Percentiles rank a stretch among this genome's conserved stretches.
Evolutionary conservation across 2,888 invertebrate species (phyloP).

Genomic region (Drosophila kokeensis): DNA sequence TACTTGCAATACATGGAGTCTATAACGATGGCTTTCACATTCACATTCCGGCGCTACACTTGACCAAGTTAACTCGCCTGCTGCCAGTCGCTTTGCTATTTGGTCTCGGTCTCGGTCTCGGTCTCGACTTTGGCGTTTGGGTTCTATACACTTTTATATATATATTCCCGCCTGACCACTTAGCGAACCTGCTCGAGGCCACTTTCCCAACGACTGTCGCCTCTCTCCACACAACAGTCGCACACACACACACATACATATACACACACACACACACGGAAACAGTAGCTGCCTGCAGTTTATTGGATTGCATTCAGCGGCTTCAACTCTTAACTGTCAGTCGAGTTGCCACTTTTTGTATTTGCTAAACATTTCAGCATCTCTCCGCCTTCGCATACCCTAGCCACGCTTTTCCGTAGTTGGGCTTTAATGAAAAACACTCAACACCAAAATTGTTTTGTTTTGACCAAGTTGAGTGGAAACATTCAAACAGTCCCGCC

Average conservation of each 20-base stretch:
- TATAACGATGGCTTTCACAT: constrained; percentile 70
- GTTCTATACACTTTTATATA: constrained; percentile 7
- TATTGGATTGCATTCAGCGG: constrained; percentile 66
- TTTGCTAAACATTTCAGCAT: constrained; percentile 71
- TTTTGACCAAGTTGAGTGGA: constrained; percentile 70
- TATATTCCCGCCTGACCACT: constrained; percentile 68
- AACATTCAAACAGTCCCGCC: constrained; percentile 20
- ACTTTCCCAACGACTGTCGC: constrained; percentile 57
- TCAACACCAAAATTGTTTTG: constrained; percentile 63
- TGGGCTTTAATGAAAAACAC: constrained; percentile 60
- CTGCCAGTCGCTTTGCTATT: constrained; percentile 36
- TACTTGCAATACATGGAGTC: neutral
- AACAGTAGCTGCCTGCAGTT: constrained; percentile 45
- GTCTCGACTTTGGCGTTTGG: constrained; percentile 26
- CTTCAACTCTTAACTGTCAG: constrained; percentile 44
- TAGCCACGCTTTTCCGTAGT: neutral
- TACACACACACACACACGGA: constrained; percentile 12
- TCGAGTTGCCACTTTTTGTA: constrained; percentile 43
- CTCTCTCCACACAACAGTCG: constrained; percentile 19
- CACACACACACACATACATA: constrained; percentile 20
- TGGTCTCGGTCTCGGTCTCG: constrained; percentile 33
- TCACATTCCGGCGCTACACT: constrained; percentile 71
- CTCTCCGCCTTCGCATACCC: neutral
- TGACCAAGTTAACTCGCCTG: constrained; percentile 71
- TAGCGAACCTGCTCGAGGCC: constrained; percentile 58